Evolutionary conservation across 2,113 vertebrate species (phyloP).

Genomic region (Cichladusa arquata): DNA sequence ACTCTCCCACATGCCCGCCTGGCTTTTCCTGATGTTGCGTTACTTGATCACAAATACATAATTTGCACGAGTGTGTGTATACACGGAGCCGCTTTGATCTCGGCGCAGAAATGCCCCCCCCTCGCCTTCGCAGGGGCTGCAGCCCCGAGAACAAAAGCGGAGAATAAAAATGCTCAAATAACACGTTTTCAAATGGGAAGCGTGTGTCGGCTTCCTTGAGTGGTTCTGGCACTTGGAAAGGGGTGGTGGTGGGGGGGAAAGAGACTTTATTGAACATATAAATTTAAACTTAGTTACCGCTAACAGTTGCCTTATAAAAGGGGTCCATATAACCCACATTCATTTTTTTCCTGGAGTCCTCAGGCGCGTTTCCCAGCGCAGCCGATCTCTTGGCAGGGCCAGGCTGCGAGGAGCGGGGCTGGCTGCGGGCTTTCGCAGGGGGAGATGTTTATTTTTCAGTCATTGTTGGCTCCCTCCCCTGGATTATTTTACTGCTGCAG

Average conservation of each 20-base stretch:
- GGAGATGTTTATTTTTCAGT: conserved; percentile 71
- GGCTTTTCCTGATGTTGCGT: conserved; percentile 29
- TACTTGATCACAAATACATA: conserved; percentile 67
- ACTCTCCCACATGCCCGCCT: conserved; percentile 46
- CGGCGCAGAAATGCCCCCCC: neutral
- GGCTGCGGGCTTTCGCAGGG: neutral
- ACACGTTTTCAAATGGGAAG: conserved; percentile 57
- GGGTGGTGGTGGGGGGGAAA: neutral
- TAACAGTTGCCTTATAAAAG: conserved; percentile 58
- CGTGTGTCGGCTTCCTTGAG: conserved; percentile 44
- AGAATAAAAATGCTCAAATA: conserved; percentile 50
- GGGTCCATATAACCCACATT: conserved; percentile 33
- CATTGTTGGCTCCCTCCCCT: conserved; percentile 69
- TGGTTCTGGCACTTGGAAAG: neutral
- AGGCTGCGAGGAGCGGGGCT: neutral
- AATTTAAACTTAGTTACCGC: conserved; percentile 47
- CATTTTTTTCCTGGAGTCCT: conserved; percentile 21
- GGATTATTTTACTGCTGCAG: conserved; percentile 67
- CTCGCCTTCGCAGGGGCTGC: neutral
- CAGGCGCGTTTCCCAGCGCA: neutral
- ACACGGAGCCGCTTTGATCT: conserved; percentile 46
- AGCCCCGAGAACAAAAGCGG: conserved; percentile 37
- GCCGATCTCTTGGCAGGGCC: conserved; percentile 27
- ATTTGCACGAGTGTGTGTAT: conserved; percentile 64
- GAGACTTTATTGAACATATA: conserved; percentile 58